These are phyloP conservation scores for Oopsacas minuta DNA, from an alignment of 37 sponge, comb jelly and placozoan species.

Conservation along the genomic window DNA sequence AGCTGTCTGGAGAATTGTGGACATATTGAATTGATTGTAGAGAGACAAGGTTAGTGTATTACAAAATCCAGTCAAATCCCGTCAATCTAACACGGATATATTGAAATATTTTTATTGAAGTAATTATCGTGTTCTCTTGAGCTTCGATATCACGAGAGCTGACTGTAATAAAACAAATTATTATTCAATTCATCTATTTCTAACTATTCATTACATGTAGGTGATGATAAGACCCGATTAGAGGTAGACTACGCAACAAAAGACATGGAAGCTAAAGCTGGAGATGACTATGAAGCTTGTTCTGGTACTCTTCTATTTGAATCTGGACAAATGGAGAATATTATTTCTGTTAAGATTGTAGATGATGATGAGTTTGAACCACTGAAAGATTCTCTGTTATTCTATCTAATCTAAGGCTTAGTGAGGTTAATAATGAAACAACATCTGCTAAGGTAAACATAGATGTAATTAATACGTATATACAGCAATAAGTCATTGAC, in stretches of 20 bases:
- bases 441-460: not conserved
- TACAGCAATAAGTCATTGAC: too few species aligned
- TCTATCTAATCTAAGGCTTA: not conserved
- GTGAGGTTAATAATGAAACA: not conserved
- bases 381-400: constrained; percentile 24
- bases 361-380: constrained; percentile 28
- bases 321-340: constrained; percentile 22
- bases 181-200: not conserved
- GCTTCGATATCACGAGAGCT: too few species aligned
- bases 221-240: not conserved
- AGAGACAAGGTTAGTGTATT: not conserved
- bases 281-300: constrained; percentile 22
- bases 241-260: constrained; percentile 23
- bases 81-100: too few species aligned
- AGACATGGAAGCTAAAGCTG: constrained; percentile 21
- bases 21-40: not conserved
- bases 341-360: constrained; percentile 16
- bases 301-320: constrained; percentile 22
- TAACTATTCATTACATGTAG: too few species aligned
- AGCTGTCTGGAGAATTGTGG: constrained; percentile 15
- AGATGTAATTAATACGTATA: too few species aligned
- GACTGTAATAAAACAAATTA: too few species aligned
- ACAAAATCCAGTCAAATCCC: too few species aligned
- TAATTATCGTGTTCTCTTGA: too few species aligned
- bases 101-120: too few species aligned